phyloP scores from a whole-genome alignment of 35 echinoderm and acorn worm species.

The Hemicentrotus pulcherrimus region DNA sequence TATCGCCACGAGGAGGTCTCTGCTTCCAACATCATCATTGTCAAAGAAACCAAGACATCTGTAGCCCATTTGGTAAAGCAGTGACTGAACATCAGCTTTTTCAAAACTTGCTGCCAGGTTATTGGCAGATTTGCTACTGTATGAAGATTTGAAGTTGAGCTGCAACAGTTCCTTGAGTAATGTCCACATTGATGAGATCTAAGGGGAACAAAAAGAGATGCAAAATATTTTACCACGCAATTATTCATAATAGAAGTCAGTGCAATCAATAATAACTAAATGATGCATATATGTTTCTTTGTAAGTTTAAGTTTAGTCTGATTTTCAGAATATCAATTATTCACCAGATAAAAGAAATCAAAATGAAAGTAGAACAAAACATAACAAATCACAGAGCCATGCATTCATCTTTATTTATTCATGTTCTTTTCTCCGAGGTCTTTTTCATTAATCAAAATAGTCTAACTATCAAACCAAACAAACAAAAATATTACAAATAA shows the following conservation, averaged over 20 bases:
- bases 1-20: conserved; percentile 50
- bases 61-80: conserved; percentile 39
- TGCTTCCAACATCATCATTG: conserved; percentile 44
- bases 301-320: too few species aligned
- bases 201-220: not conserved
- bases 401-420: too few species aligned
- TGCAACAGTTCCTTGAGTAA: conserved; percentile 16
- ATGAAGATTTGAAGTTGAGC: not conserved
- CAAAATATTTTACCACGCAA: not conserved
- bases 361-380: too few species aligned
- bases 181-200: conserved; percentile 20
- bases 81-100: not conserved
- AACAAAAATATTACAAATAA: too few species aligned
- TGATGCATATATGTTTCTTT: too few species aligned
- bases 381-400: too few species aligned
- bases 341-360: too few species aligned
- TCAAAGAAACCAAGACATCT: conserved; percentile 14
- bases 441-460: too few species aligned
- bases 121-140: not conserved
- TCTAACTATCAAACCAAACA: too few species aligned
- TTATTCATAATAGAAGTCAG: not conserved
- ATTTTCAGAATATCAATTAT: too few species aligned
- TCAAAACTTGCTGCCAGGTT: not conserved
- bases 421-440: too few species aligned
- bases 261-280: too few species aligned